These are phyloP conservation scores for Coelinius sp. DNA, from an alignment of 2,888 invertebrate genomes.

Conservation along the genomic window DNA sequence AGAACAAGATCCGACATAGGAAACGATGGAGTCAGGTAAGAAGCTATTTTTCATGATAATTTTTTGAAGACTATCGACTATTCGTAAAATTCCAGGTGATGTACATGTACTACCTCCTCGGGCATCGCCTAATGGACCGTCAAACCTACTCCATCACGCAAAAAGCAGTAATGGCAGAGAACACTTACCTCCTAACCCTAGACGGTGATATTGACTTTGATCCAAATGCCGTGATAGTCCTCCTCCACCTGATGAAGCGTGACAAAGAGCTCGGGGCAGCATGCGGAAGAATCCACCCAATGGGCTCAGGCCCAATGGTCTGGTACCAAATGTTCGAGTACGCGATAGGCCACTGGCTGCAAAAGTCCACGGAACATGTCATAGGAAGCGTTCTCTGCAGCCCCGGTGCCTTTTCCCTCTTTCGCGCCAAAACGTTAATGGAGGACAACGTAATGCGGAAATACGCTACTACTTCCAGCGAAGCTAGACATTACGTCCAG, in stretches of 20 bases:
- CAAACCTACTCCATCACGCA: constrained; percentile 73
- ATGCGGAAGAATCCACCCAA: constrained; percentile 91
- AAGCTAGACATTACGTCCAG: constrained; percentile 89
- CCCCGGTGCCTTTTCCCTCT: constrained; percentile 93
- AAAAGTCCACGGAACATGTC: constrained; percentile 92
- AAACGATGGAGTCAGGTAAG: constrained; percentile 92
- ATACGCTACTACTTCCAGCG: constrained; percentile 84
- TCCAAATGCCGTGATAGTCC: constrained; percentile 82
- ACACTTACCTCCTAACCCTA: constrained; percentile 86
- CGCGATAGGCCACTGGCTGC: constrained; percentile 93
- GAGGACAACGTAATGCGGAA: constrained; percentile 91
- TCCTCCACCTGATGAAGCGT: constrained; percentile 90
- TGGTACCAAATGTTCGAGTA: constrained; percentile 94
- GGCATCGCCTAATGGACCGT: constrained; percentile 83
- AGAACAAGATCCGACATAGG: constrained; percentile 87
- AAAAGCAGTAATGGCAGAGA: constrained; percentile 81
- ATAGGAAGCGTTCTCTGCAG: constrained; percentile 92
- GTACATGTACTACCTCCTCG: constrained; percentile 95
- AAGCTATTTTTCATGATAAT: neutral
- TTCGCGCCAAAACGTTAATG: constrained; percentile 90
- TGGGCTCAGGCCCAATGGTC: constrained; percentile 85
- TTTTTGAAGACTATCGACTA: neutral
- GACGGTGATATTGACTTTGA: constrained; percentile 93
- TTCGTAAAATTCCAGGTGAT: constrained; percentile 75
- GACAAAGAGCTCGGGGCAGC: constrained; percentile 85